Base-by-base conservation (phyloP, 2,797 vertebrate species). In the Cygnus olor region DNA sequence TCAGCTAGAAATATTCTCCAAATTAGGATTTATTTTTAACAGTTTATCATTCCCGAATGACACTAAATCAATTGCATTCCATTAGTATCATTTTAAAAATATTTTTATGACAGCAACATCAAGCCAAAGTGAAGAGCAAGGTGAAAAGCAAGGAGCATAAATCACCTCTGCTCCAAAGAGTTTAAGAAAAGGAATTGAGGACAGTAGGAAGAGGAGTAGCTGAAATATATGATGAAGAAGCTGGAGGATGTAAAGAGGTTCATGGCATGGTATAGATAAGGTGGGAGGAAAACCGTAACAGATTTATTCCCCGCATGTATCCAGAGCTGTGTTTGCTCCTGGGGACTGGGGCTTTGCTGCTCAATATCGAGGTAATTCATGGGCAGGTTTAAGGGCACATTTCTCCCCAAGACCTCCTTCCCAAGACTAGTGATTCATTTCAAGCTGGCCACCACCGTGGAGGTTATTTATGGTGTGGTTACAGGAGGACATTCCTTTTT, bases 391-490 rank as follows among this genome's bases (percentile, higher is more conserved):
- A 47, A 89, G 63, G 71, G 38, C 56, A 57, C 1, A 0, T 84
- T 90, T 88, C 87, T 90, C 70, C 24, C 32, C 10, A 9, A 83
- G 22, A 73, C 53, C 47, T 76, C 63, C 24, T 89, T 85, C 15
- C 44, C 1, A 1, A 68, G 77, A 82, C 13, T 60, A 85, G 64
- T 68, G 77, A 45, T 73, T 95, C 66, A 36, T 82, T 94, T 94
- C 72, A 91, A 70, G 49, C 66, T 51, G 76, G 69, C 72, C 85
- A 94, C 90, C 80, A 54, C 64, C 68, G 79, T 66, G 65, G 30
- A 85, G 72, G 74, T 94, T 95, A 95, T 96, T 97, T 97, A 96
- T 5, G 8, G n/a, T 61, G 94, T 82, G 92, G 86, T 93, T 89
- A 60, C 80, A 79, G 49, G 64, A 85, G 38, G 70, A 95, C 93